Conservation (phyloP, 2,888 invertebrate species). For the Agrotis puta region DNA sequence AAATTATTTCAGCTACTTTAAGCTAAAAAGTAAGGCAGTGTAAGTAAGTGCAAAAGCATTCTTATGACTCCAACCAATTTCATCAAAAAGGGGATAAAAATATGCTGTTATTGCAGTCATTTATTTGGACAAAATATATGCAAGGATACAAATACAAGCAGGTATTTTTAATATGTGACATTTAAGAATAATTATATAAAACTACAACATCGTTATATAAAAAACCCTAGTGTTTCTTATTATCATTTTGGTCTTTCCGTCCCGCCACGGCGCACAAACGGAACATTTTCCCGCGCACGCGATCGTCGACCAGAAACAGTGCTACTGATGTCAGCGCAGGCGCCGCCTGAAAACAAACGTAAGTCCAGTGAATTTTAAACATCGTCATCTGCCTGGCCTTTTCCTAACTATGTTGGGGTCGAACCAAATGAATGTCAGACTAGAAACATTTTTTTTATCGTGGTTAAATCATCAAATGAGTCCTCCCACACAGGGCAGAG, state of each 20-base stretch:
- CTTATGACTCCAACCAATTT: neutral
- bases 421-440: too few species aligned
- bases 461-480: too few species aligned
- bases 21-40: neutral
- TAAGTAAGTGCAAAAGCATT: neutral
- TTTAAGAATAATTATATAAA: too few species aligned
- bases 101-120: neutral
- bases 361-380: neutral
- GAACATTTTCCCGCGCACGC: slow-evolving; percentile 72
- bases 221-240: slow-evolving; percentile 56
- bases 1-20: neutral
- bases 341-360: slow-evolving; percentile 71
- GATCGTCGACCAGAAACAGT: slow-evolving; percentile 71
- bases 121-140: neutral
- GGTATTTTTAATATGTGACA: neutral
- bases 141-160: too few species aligned
- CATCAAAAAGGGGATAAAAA: neutral
- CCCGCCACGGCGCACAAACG: slow-evolving; percentile 32
- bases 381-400: too few species aligned
- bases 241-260: slow-evolving; percentile 38
- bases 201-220: too few species aligned
- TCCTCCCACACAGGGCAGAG: too few species aligned
- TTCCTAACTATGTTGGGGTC: too few species aligned
- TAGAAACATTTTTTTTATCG: too few species aligned
- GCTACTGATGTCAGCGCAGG: slow-evolving; percentile 72